Conservation (phyloP, 1,140 invertebrate genomes). For the Drosophila kikkawai region DNA sequence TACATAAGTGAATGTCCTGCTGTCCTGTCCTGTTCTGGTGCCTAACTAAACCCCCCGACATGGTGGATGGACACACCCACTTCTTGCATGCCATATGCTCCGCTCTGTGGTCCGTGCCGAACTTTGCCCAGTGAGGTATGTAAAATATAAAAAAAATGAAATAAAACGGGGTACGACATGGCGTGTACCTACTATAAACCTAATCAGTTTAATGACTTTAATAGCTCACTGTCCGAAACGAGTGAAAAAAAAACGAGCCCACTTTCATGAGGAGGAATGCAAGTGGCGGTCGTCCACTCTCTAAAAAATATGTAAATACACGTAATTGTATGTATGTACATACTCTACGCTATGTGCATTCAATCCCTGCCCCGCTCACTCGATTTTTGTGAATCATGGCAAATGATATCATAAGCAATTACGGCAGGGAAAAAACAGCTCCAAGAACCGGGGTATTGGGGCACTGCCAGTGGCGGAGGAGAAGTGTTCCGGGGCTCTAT, state of each 20-base stretch:
- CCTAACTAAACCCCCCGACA: not conserved
- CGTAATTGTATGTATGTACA: slow-evolving; percentile 1
- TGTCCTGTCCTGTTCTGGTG: slow-evolving; percentile 12
- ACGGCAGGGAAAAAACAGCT: slow-evolving; percentile 34
- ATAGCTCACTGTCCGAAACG: slow-evolving; percentile 37
- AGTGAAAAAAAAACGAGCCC: slow-evolving; percentile 13
- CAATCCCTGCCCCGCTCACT: slow-evolving; percentile 13
- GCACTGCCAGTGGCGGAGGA: not conserved
- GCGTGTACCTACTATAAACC: slow-evolving; percentile 33
- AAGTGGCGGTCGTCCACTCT: slow-evolving; percentile 13
- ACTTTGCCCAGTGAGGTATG: slow-evolving; percentile 28
- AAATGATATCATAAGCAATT: slow-evolving; percentile 75
- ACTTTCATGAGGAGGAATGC: slow-evolving; percentile 26
- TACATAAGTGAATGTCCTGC: slow-evolving; percentile 40
- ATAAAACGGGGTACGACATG: slow-evolving; percentile 20
- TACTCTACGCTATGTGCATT: slow-evolving; percentile 8
- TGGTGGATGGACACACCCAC: slow-evolving; percentile 46
- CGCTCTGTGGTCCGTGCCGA: slow-evolving; percentile 2
- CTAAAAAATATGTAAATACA: slow-evolving; percentile 36
- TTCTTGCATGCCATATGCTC: slow-evolving; percentile 46
- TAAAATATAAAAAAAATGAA: slow-evolving; percentile 20
- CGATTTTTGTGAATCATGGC: slow-evolving; percentile 57
- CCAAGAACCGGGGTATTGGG: slow-evolving; percentile 15
- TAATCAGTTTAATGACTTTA: slow-evolving; percentile 56
- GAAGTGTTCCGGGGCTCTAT: slow-evolving; percentile 5